These are phyloP conservation scores for Drosophila watanabei DNA, from an alignment of 1,140 invertebrate species.

Conservation along the genomic window DNA sequence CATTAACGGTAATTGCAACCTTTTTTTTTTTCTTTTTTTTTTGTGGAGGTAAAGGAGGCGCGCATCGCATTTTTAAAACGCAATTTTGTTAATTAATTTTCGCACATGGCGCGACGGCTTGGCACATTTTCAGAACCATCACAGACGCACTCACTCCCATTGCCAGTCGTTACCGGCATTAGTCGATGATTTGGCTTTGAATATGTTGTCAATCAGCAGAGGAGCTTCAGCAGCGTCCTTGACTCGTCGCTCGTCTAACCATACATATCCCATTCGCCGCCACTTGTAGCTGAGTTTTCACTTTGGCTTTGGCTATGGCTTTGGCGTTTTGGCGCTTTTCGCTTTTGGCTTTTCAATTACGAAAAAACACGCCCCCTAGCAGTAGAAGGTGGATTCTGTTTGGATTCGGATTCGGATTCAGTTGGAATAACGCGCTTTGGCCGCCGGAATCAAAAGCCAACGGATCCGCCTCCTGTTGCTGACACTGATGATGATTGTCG, in stretches of 20 bases:
- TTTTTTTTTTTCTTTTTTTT: constrained; percentile 56
- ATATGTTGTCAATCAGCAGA: constrained; percentile 71
- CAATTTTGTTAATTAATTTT: constrained; percentile 84
- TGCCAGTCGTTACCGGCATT: constrained; percentile 62
- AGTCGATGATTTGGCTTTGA: constrained; percentile 64
- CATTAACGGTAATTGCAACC: constrained; percentile 83
- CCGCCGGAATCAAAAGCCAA: constrained; percentile 36
- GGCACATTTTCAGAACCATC: constrained; percentile 16
- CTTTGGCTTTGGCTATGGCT: constrained; percentile 23
- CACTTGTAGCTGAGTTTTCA: constrained; percentile 36
- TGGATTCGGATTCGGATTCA: constrained; percentile 9
- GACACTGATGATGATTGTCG: constrained; percentile 74
- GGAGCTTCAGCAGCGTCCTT: constrained; percentile 32
- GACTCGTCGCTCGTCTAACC: constrained; percentile 16
- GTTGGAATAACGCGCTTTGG: constrained; percentile 40
- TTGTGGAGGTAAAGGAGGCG: background rate
- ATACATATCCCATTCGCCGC: constrained; percentile 12
- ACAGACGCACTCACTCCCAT: background rate
- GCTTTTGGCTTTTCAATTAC: constrained; percentile 78
- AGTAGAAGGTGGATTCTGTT: background rate
- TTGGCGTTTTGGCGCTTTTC: constrained; percentile 60
- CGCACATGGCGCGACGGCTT: constrained; percentile 55
- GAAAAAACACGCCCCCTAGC: constrained; percentile 28
- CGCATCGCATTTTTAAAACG: constrained; percentile 50
- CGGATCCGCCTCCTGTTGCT: constrained; percentile 61